Percentiles rank a stretch among this genome's conserved stretches.
Conservation (phyloP, 2,888 invertebrate genomes). For the Nasonia oneida region DNA sequence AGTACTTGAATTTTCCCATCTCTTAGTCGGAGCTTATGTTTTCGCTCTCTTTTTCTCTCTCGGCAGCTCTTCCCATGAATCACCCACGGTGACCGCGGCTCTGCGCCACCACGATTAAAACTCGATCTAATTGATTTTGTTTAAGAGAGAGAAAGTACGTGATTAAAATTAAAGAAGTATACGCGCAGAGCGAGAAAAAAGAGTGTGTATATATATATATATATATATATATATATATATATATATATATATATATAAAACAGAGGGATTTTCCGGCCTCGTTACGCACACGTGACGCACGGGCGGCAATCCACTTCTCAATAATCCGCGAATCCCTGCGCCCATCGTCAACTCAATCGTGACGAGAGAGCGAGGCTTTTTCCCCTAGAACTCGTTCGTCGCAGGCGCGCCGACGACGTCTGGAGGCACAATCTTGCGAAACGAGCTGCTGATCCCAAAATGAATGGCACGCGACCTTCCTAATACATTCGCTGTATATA, state of each 20-base stretch:
- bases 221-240: no score
- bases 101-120: not conserved
- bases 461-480: slow-evolving; percentile 16
- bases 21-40: slow-evolving; percentile 45
- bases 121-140: slow-evolving; percentile 11
- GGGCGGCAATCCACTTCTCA: not conserved
- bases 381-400: slow-evolving; percentile 13
- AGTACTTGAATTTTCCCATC: slow-evolving; percentile 45
- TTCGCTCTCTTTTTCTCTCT: slow-evolving; percentile 10
- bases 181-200: no score
- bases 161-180: no score
- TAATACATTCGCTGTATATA: slow-evolving; percentile 25
- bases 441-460: slow-evolving; percentile 7
- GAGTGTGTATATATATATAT: no score
- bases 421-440: not conserved
- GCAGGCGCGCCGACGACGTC: not conserved
- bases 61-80: slow-evolving; percentile 41
- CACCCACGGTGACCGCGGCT: not conserved
- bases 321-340: slow-evolving; percentile 39
- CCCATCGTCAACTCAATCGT: not conserved
- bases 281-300: not conserved
- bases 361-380: not conserved
- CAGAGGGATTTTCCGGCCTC: not conserved
- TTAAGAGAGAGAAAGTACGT: no score
- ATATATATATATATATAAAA: no score